A percentile compares a stretch with the other conserved stretches of the same genome.
These are phyloP conservation scores for Dendrocopos noguchii DNA, from an alignment of 2,113 vertebrate species.

Conservation along the genomic window DNA sequence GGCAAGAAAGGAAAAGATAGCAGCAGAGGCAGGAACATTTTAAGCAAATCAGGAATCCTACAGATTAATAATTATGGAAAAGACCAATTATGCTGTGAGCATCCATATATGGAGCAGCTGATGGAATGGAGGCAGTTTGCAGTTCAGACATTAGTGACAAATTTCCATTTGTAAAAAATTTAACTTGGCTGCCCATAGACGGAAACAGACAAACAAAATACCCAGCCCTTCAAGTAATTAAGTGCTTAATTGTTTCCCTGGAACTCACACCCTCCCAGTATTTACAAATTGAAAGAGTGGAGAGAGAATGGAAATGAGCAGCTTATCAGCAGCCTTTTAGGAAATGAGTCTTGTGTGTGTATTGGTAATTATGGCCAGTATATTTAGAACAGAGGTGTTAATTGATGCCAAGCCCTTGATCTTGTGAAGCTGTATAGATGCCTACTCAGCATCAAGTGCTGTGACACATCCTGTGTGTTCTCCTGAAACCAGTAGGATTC, in stretches of 20 bases:
- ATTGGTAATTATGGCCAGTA: background rate
- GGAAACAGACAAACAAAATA: constrained; percentile 1
- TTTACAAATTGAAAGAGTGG: background rate
- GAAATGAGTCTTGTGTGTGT: background rate
- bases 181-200: background rate
- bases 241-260: background rate
- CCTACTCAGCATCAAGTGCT: background rate
- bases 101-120: background rate
- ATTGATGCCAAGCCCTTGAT: background rate
- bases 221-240: background rate
- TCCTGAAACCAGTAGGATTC: background rate
- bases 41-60: background rate
- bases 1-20: background rate
- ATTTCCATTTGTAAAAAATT: background rate
- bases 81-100: background rate
- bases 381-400: background rate
- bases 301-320: background rate
- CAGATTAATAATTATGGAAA: background rate
- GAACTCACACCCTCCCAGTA: background rate
- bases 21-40: background rate
- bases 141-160: background rate
- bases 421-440: background rate
- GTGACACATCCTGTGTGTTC: background rate
- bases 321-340: background rate
- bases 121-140: background rate